A percentile compares a stretch with the other conserved stretches of the same genome.
Conservation (phyloP, 2,888 invertebrate genomes). For the Rhopalosiphum nymphaeae region DNA sequence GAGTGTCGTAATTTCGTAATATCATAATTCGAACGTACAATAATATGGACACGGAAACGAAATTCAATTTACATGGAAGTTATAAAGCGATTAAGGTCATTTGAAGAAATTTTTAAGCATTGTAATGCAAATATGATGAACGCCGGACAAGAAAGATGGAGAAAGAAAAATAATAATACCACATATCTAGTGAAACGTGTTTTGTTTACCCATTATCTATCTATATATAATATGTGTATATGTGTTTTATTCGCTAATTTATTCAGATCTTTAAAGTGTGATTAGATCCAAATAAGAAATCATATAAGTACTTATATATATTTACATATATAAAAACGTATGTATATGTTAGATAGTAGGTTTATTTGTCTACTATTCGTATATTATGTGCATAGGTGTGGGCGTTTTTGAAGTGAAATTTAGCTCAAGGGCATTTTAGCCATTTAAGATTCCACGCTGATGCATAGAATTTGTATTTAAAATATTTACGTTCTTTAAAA, state of each 20-base stretch:
- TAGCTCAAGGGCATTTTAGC: constrained; percentile 3
- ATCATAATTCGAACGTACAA: not conserved
- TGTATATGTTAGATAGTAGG: not conserved
- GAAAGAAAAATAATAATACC: constrained; percentile 3
- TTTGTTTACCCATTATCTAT: constrained; percentile 6
- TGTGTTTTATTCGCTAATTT: constrained; percentile 29
- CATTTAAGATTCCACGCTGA: not conserved
- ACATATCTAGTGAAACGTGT: constrained; percentile 41
- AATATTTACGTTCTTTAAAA: not conserved
- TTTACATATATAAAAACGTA: not conserved
- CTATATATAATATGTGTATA: not conserved
- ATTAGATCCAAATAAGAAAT: constrained; percentile 15
- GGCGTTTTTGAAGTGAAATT: constrained; percentile 47
- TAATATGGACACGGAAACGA: not conserved
- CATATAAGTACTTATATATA: not conserved
- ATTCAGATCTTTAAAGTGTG: constrained; percentile 44
- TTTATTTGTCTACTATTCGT: not conserved
- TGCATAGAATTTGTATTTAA: not conserved
- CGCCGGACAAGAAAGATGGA: not conserved
- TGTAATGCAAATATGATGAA: constrained; percentile 1
- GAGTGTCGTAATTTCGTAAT: not conserved
- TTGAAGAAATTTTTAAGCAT: not conserved
- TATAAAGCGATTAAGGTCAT: constrained; percentile 52
- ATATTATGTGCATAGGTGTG: constrained; percentile 11
- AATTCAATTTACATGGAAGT: not conserved